Percentiles rank a stretch among this genome's conserved stretches.
These are phyloP conservation scores for Machaerirhynchus nigripectus DNA, from an alignment of 2,113 vertebrate genomes.

Conservation along the genomic window DNA sequence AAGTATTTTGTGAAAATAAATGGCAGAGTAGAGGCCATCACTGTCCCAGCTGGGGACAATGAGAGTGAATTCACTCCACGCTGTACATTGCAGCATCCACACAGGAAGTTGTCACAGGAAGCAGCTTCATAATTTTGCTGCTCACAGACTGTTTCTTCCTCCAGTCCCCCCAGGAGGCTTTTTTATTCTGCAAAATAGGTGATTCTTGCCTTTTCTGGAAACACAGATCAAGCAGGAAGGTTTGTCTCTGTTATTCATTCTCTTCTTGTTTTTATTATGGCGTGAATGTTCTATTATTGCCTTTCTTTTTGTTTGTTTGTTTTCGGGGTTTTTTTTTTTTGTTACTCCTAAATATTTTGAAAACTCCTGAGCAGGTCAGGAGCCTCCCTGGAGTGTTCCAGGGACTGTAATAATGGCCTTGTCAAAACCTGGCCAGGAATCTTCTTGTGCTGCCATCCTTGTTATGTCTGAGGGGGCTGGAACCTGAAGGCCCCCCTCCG, in stretches of 20 bases:
- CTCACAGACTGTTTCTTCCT: not conserved
- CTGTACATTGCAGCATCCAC: not conserved
- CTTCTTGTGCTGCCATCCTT: not conserved
- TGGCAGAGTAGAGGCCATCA: not conserved
- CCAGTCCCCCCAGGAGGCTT: not conserved
- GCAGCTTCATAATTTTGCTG: not conserved
- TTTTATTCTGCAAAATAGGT: not conserved
- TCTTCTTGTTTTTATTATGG: not conserved
- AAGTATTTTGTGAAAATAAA: not conserved
- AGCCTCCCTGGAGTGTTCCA: not conserved
- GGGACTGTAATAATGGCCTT: not conserved
- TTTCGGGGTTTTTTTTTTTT: not conserved
- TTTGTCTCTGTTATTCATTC: not conserved
- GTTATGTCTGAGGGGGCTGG: not conserved
- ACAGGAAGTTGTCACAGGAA: slow-evolving; percentile 53
- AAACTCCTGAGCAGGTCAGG: not conserved
- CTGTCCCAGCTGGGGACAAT: not conserved
- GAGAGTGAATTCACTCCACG: fast-evolving
- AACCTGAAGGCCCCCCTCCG: not conserved
- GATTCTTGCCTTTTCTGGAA: not conserved
- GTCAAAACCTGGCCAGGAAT: not conserved
- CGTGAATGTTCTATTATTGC: not conserved
- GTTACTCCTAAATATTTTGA: not conserved
- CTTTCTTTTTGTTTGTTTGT: not conserved
- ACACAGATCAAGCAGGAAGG: not conserved